Evolutionary conservation across 2,113 vertebrate genomes (phyloP).

Genomic region (Chascanopsetta lugubris): DNA sequence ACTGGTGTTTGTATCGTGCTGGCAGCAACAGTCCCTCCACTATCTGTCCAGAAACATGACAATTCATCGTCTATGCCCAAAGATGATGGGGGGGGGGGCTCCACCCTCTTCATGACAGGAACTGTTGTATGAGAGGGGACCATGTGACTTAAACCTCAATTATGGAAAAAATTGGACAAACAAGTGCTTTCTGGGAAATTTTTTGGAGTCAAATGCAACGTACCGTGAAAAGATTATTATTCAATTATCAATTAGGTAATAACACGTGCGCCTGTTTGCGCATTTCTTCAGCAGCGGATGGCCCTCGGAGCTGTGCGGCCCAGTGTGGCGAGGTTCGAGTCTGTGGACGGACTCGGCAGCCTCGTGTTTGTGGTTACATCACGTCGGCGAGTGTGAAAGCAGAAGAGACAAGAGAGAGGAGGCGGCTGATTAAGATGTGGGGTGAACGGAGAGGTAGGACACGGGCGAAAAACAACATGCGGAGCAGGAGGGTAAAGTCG

Average conservation of each 20-base stretch:
- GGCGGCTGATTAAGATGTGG: slow-evolving; percentile 25
- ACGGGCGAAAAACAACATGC: slow-evolving; percentile 19
- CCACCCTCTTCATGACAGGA: not conserved
- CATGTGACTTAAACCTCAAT: slow-evolving; percentile 9
- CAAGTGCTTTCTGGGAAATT: not conserved
- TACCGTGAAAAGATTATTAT: not conserved
- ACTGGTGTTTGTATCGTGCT: not conserved
- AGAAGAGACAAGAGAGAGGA: slow-evolving; percentile 52
- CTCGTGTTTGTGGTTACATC: slow-evolving; percentile 40
- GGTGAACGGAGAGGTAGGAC: slow-evolving; percentile 25
- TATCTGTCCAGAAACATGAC: slow-evolving; percentile 4
- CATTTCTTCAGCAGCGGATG: slow-evolving; percentile 43
- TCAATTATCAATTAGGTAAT: not conserved
- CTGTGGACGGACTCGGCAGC: slow-evolving; percentile 40
- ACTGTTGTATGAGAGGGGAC: not conserved
- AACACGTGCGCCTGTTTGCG: slow-evolving; percentile 13
- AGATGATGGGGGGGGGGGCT: not conserved
- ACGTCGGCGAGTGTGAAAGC: slow-evolving; percentile 54
- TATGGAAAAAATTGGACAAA: not conserved
- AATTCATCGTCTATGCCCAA: slow-evolving; percentile 1
- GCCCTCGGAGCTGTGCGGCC: not conserved
- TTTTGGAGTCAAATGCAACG: not conserved
- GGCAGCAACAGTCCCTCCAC: not conserved
- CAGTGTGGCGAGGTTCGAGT: slow-evolving; percentile 39
- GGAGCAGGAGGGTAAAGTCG: slow-evolving; percentile 26